Evolutionary conservation across 2,888 invertebrate genomes (phyloP).

Genomic region (Muschampia plurimacula): DNA sequence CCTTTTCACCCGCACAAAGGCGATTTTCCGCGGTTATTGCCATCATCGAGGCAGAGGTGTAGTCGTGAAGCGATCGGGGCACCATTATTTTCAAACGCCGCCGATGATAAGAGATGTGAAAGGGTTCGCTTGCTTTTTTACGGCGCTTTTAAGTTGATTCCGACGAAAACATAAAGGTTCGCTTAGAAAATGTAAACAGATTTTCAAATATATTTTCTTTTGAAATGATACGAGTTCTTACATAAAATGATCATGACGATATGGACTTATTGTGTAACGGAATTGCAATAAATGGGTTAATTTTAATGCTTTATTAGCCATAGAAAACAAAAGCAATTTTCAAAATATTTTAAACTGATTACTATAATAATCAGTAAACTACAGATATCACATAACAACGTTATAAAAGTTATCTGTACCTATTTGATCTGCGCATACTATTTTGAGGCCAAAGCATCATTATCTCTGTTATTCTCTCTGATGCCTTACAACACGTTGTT

Average conservation of each 20-base stretch:
- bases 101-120: conserved; percentile 30
- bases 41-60: conserved; percentile 54
- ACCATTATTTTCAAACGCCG: conserved; percentile 32
- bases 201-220: neutral
- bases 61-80: conserved; percentile 29
- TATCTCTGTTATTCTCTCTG: too few species aligned
- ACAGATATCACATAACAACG: too few species aligned
- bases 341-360: too few species aligned
- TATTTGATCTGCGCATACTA: too few species aligned
- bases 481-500: too few species aligned
- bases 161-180: neutral
- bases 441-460: too few species aligned
- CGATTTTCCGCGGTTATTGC: conserved; percentile 73
- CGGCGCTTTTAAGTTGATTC: conserved; percentile 6
- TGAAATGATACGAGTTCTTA: neutral
- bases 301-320: too few species aligned
- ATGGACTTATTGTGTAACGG: too few species aligned
- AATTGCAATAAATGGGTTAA: too few species aligned
- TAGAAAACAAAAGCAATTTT: too few species aligned
- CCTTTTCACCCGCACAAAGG: conserved; percentile 71
- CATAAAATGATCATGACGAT: neutral
- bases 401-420: too few species aligned
- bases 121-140: conserved; percentile 13
- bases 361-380: too few species aligned
- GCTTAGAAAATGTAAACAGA: neutral